Base-by-base conservation (phyloP, 2,888 invertebrate species). In the Ommatoiulus sabulosus region DNA sequence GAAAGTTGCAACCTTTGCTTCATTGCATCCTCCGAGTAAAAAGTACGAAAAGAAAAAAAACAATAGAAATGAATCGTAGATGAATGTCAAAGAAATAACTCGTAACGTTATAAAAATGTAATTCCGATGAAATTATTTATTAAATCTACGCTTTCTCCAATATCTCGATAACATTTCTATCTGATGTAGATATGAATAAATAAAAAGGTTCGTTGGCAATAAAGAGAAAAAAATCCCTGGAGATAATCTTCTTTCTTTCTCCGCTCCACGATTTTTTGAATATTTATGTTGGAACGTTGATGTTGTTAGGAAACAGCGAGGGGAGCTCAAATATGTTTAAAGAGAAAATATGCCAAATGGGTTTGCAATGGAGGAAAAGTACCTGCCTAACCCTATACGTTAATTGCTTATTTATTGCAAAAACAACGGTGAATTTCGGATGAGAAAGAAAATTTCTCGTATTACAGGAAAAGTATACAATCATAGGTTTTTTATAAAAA, bases 21-120 rank as follows among this genome's bases (percentile, higher is more conserved):
- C 20, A 72, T 72, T 24, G 72, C 72, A 72, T 72, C 72, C 20
- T 72, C 24, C 24, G 10, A 24, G 24, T 72, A 72, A 72, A 72
- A 63, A 63, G 52, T 63, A 72, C 20, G 24, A 24, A 15, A 24
- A 24, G 24, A 24, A 72, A 72, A 72, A 72, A 72, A n/a, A 72
- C 72, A 72, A 72, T 72, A 72, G 72, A 72, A 72, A 72, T 72
- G 24, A 72, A 72, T 72, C 72, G 72, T 72, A 72, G 72, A 72
- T 72, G 72, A 72, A 72, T 72, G 72, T 72, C 72, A 72, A 72
- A 20, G 72, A 72, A 72, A 72, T 72, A 72, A 72, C 72, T 24
- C 20, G 72, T 24, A 72, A 24, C 72, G 72, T 72, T 72, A 72
- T 72, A 72, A 72, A 72, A 72, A 72, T 72, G 72, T 72, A 72